Percentiles rank a stretch among this genome's conserved stretches.
Evolutionary conservation across 2,113 vertebrate species (phyloP).

Genomic region (Piliocolobus tephrosceles): DNA sequence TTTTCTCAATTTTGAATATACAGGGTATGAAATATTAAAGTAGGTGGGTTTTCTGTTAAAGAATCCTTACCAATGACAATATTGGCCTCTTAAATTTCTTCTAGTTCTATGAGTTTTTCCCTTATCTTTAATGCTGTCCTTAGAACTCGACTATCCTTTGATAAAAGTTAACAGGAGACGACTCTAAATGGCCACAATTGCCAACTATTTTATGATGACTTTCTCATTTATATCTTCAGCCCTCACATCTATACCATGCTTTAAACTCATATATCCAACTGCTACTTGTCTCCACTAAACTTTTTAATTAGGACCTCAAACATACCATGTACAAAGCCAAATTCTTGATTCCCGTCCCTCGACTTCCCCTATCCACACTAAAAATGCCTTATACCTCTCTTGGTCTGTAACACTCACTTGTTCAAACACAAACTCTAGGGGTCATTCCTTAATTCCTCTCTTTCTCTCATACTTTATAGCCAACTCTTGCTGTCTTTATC

Average conservation of each 20-base stretch:
- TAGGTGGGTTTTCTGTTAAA: neutral
- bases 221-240: neutral
- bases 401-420: neutral
- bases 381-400: neutral
- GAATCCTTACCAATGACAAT: neutral
- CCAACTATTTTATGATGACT: neutral
- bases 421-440: neutral
- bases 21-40: neutral
- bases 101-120: neutral
- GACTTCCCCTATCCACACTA: too few relatives aligned
- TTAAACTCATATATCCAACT: neutral
- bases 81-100: neutral
- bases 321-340: neutral
- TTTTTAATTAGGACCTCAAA: neutral
- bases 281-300: neutral
- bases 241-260: neutral
- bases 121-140: neutral
- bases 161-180: neutral
- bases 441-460: neutral
- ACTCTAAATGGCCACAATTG: neutral
- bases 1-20: neutral
- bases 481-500: neutral
- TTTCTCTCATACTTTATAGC: neutral
- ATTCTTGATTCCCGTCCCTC: neutral
- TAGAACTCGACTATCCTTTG: neutral